A percentile compares a stretch with the other conserved stretches of the same genome.
Evolutionary conservation across 1,140 invertebrate species (phyloP).

Genomic region (Ceratina japonica): DNA sequence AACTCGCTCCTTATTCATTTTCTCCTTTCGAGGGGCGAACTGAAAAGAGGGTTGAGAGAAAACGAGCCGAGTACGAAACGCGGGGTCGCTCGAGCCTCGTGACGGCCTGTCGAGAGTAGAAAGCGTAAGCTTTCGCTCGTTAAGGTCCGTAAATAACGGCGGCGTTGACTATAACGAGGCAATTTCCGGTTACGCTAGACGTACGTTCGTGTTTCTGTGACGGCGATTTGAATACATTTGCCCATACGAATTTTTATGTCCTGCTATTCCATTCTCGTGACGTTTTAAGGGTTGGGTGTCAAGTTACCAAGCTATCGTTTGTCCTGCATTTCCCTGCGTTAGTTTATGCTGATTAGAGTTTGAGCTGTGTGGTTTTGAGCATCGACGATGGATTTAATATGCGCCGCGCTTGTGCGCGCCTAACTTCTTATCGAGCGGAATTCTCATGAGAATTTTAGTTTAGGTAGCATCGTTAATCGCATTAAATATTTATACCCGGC

Average conservation of each 20-base stretch:
- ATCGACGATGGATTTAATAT: neutral
- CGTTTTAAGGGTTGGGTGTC: neutral
- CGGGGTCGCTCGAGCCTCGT: constrained; percentile 27
- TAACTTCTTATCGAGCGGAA: neutral
- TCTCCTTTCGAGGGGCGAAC: too few relatives aligned
- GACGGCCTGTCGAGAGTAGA: constrained; percentile 18
- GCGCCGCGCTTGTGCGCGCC: neutral
- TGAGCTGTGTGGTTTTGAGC: neutral
- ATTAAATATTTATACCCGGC: constrained; percentile 6
- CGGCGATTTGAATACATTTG: constrained; percentile 32
- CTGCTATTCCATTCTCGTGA: neutral
- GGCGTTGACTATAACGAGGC: constrained; percentile 63
- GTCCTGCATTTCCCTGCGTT: neutral
- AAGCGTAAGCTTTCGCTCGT: constrained; percentile 57
- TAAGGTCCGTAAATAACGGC: constrained; percentile 60
- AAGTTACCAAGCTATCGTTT: neutral
- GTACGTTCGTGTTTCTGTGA: constrained; percentile 34
- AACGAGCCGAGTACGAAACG: constrained; percentile 13
- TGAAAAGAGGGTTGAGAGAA: neutral
- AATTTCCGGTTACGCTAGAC: constrained; percentile 52
- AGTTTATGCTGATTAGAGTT: constrained; percentile 15
- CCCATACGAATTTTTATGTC: constrained; percentile 42
- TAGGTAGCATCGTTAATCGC: neutral
- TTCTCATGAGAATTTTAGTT: constrained; percentile 23
- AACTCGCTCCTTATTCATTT: too few relatives aligned